phyloP scores from a whole-genome alignment of 2,797 vertebrate species.

The Fistularia tabacaria region DNA sequence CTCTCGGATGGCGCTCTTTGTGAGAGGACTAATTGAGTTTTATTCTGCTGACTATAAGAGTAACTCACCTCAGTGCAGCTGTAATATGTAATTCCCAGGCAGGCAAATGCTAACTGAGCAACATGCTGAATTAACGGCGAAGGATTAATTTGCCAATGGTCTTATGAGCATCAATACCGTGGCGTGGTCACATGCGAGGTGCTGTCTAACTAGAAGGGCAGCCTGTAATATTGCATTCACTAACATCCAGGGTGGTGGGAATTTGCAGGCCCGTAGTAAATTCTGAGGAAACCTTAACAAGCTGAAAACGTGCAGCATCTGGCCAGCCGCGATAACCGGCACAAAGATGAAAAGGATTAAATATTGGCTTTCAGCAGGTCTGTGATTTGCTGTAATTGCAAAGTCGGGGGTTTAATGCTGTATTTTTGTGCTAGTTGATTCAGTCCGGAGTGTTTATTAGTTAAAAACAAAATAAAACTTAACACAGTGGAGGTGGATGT shows the following conservation, averaged over 20 bases:
- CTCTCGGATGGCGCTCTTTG: not conserved
- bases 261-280: not conserved
- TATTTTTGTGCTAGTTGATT: no score
- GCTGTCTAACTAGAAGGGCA: not conserved
- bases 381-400: no score
- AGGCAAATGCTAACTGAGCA: conserved; percentile 6
- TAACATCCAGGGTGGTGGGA: no score
- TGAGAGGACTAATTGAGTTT: conserved; percentile 32
- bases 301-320: no score
- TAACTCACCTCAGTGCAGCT: conserved; percentile 27
- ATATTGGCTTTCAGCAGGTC: no score
- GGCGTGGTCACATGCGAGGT: not conserved
- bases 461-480: not conserved
- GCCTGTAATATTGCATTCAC: not conserved
- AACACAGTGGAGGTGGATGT: not conserved
- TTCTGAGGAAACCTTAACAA: not conserved
- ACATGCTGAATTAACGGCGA: conserved; percentile 18
- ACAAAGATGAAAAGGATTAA: no score
- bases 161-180: conserved; percentile 4
- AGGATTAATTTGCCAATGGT: conserved; percentile 13
- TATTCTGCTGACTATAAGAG: conserved; percentile 47
- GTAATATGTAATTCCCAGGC: conserved; percentile 7
- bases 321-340: no score
- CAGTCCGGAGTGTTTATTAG: conserved; percentile 28
- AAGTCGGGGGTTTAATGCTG: no score